Evolutionary conservation across 2,888 invertebrate species (phyloP), one percentile per base, ranked within the genome.

Genomic region (Parochlus steinenii): DNA sequence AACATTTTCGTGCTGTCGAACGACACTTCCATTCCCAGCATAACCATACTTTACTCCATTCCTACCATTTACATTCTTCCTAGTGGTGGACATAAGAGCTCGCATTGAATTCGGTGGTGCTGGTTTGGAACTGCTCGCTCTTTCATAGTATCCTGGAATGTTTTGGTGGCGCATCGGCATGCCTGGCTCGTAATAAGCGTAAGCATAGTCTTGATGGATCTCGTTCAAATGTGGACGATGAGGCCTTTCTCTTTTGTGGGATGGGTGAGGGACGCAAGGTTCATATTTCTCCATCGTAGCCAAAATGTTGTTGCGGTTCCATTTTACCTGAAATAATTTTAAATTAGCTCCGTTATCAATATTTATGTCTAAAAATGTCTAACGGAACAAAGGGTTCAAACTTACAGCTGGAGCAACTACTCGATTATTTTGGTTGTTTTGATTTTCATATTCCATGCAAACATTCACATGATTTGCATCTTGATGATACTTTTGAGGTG

Each of bases 101-200:
- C 56, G 47, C 39, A 58, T 56, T 8, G 58, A 53, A 43, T 54
- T 56, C 32, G 52, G 61, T 31, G 60, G 53, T 38, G 56, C 55
- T 15, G 52, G 52, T 44, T 53, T 53, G 23, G 58, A 53, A 28
- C 52, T 52, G 5, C 51, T 51, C 37, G 44, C 43, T 33, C 40
- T 38, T 41, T 48, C 42, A 42, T 64, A 62, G 42, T 64, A 62
- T 23, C 70, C 71, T 23, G 78, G 75, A 49, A 75, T 67, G 48
- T 76, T 70, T 37, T 72, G 70, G 46, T 69, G 68, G 37, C 64
- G 60, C 46, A 66, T 67, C 39, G 67, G 65, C 6, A 69, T 68
- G 2, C 72, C 72, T 0, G 72, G 71, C 49, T 80, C 80, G 53
- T 82, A 81, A 53, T 83, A 83, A 14, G 82, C 82, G 54, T 83